These are phyloP conservation scores for Variabilichromis moorii DNA, from an alignment of 2,113 vertebrate species.

Conservation along the genomic window DNA sequence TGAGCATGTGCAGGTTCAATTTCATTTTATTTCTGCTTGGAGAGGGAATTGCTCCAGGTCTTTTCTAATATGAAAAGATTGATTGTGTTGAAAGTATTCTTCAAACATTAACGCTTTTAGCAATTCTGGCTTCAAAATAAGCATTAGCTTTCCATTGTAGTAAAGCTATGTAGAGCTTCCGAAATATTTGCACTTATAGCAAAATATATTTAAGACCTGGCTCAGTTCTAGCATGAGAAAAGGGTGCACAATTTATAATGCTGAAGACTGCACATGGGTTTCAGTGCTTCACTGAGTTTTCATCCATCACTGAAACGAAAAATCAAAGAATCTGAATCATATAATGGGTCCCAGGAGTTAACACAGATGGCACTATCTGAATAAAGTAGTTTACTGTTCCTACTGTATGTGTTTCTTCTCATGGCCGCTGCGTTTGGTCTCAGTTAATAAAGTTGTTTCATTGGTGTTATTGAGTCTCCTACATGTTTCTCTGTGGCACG, in stretches of 20 bases:
- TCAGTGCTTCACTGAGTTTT: not conserved
- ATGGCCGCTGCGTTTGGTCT: not conserved
- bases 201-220: not conserved
- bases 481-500: not conserved
- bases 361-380: not conserved
- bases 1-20: not conserved
- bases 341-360: not conserved
- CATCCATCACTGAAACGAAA: not conserved
- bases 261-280: not conserved
- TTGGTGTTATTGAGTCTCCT: slow-evolving; percentile 21
- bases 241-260: not conserved
- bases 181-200: not conserved
- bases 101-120: not conserved
- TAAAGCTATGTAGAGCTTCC: not conserved
- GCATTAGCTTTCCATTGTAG: not conserved
- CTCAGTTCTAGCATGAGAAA: not conserved
- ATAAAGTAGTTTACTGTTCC: not conserved
- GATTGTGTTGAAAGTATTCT: not conserved
- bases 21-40: not conserved
- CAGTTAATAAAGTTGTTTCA: slow-evolving; percentile 36
- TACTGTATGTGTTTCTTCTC: not conserved
- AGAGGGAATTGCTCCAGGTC: not conserved
- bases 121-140: not conserved
- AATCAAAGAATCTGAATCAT: not conserved
- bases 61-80: not conserved